Conservation (phyloP, 2,888 invertebrate genomes). For the Machimus rusticus region DNA sequence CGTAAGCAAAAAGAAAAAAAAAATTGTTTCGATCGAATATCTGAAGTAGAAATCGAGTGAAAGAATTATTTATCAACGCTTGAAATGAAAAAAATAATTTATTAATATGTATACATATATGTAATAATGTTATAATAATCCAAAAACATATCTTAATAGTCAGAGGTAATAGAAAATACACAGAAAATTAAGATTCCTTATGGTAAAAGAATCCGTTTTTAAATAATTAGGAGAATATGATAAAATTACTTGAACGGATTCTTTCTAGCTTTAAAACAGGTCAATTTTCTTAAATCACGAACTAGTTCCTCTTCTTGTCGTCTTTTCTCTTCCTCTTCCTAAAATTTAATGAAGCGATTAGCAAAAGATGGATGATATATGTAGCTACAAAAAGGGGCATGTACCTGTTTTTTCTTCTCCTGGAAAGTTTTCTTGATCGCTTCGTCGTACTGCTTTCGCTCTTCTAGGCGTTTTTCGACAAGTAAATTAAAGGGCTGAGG, state of each 20-base stretch:
- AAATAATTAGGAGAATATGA: not conserved
- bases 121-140: not conserved
- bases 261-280: slow-evolving; percentile 60
- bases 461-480: slow-evolving; percentile 55
- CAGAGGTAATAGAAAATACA: not conserved
- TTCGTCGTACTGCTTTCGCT: slow-evolving; percentile 57
- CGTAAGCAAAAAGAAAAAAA: too few species aligned
- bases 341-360: slow-evolving; percentile 45
- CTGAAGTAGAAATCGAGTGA: too few species aligned
- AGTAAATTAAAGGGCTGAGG: slow-evolving; percentile 57
- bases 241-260: slow-evolving; percentile 58
- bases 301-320: slow-evolving; percentile 55
- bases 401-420: slow-evolving; percentile 58
- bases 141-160: not conserved
- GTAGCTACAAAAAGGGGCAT: not conserved
- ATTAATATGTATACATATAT: too few species aligned
- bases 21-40: too few species aligned
- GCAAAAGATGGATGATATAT: not conserved
- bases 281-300: slow-evolving; percentile 57
- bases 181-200: too few species aligned
- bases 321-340: slow-evolving; percentile 58
- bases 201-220: too few species aligned
- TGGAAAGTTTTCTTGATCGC: slow-evolving; percentile 50
- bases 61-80: too few species aligned
- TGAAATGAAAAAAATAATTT: too few species aligned